Percentiles rank a stretch among this genome's conserved stretches.
These are phyloP conservation scores for Suricata suricatta DNA, from an alignment of 2,113 vertebrate species.

Conservation along the genomic window DNA sequence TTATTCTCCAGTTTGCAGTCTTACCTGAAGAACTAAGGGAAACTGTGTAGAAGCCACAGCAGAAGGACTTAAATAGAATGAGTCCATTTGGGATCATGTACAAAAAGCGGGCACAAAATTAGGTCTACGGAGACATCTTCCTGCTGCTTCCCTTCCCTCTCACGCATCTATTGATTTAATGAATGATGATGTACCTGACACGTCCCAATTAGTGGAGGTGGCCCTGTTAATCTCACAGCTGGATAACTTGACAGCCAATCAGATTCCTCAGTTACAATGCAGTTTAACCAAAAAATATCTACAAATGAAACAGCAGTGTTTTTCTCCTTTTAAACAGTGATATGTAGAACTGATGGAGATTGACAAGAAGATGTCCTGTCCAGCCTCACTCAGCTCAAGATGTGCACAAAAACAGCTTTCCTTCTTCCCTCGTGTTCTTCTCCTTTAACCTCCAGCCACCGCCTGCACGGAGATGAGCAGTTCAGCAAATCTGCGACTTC, in stretches of 20 bases:
- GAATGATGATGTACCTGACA: conserved; percentile 50
- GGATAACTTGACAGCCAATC: conserved; percentile 61
- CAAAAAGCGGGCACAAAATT: not conserved
- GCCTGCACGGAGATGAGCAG: conserved; percentile 53
- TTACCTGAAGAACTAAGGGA: not conserved
- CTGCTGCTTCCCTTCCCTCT: not conserved
- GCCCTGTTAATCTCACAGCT: conserved; percentile 51
- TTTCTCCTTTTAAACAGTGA: not conserved
- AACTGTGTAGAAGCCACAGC: not conserved
- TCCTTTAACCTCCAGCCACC: conserved; percentile 58
- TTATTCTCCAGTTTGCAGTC: not conserved
- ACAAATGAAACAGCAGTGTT: not conserved
- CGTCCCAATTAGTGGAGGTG: conserved; percentile 31
- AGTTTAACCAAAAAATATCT: conserved; percentile 32
- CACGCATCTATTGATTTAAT: conserved; percentile 39
- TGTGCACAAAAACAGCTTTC: conserved; percentile 31
- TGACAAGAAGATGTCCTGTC: conserved; percentile 59
- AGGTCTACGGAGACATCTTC: not conserved
- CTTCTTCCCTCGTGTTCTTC: not conserved
- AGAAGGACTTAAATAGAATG: conserved; percentile 4
- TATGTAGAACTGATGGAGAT: not conserved
- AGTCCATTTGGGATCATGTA: not conserved
- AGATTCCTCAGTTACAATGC: conserved; percentile 46
- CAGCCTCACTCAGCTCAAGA: not conserved
- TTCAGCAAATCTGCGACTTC: conserved; percentile 74